These are phyloP conservation scores for Bombus pyrosoma DNA, from an alignment of 1,140 invertebrate genomes.

Conservation along the genomic window DNA sequence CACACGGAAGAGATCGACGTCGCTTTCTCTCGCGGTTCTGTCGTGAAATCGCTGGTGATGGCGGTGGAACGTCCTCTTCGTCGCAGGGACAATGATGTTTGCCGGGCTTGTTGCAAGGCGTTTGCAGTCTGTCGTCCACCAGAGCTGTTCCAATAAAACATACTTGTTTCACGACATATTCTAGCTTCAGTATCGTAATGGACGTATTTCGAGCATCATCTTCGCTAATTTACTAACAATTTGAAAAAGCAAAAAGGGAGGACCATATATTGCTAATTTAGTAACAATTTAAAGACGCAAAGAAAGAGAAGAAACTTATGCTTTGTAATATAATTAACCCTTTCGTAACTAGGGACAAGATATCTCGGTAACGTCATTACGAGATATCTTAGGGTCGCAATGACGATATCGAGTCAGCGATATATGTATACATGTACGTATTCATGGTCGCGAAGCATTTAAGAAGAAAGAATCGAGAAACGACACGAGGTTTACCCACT, in stretches of 20 bases:
- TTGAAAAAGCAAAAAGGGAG: background rate
- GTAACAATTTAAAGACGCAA: no score
- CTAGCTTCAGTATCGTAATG: no score
- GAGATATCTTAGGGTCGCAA: no score
- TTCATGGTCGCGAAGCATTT: background rate
- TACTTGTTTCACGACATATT: background rate
- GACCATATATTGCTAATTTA: no score
- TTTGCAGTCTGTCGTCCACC: slow-evolving; percentile 88
- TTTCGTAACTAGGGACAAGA: no score
- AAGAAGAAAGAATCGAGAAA: no score
- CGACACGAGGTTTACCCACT: no score
- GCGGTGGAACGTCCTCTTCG: slow-evolving; percentile 81
- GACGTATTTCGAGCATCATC: slow-evolving; percentile 28
- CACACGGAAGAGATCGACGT: slow-evolving; percentile 79
- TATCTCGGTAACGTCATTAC: no score
- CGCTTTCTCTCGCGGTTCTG: slow-evolving; percentile 78
- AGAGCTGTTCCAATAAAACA: slow-evolving; percentile 72
- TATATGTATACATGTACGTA: background rate
- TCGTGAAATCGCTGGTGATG: slow-evolving; percentile 72
- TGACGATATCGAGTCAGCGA: background rate
- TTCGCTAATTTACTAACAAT: background rate
- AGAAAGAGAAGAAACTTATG: no score
- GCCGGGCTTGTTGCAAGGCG: slow-evolving; percentile 87
- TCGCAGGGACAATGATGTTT: slow-evolving; percentile 88
- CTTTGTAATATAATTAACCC: no score